These are phyloP conservation scores for Seriola rivoliana DNA, from an alignment of 2,113 vertebrate species.

Conservation along the genomic window DNA sequence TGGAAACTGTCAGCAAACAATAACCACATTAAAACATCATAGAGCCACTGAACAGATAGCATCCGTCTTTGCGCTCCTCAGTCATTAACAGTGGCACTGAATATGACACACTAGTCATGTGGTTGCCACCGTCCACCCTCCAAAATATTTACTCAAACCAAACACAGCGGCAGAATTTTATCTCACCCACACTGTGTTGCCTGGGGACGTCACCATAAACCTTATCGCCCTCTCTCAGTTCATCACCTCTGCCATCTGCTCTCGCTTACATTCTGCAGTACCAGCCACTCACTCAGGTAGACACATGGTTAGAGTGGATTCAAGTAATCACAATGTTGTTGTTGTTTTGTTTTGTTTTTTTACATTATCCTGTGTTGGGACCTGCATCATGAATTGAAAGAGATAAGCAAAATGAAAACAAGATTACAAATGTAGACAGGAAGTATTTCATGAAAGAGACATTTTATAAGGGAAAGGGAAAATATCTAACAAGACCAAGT, in stretches of 20 bases:
- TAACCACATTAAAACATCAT: not conserved
- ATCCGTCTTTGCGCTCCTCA: slow-evolving; percentile 1
- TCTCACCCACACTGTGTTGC: slow-evolving; percentile 68
- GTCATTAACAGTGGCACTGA: slow-evolving; percentile 37
- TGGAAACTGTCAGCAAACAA: slow-evolving; percentile 28
- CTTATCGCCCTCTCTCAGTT: slow-evolving; percentile 66
- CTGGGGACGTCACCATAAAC: slow-evolving; percentile 77
- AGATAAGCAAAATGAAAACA: not conserved
- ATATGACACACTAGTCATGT: slow-evolving; percentile 9
- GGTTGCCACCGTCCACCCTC: slow-evolving; percentile 48
- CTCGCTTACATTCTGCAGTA: slow-evolving; percentile 15
- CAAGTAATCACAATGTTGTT: not conserved
- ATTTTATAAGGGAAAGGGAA: not conserved
- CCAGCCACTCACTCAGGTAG: slow-evolving; percentile 11
- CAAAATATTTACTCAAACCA: slow-evolving; percentile 79
- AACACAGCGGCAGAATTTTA: slow-evolving; percentile 64
- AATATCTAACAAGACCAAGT: not conserved
- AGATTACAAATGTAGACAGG: not conserved
- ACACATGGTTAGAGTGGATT: not conserved
- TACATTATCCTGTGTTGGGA: not conserved
- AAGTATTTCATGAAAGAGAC: not conserved
- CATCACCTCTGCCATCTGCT: slow-evolving; percentile 77
- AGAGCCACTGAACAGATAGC: not conserved
- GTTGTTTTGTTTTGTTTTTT: slow-evolving; percentile 4
- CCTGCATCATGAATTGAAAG: not conserved